A percentile compares a stretch with the other conserved stretches of the same genome.
Conservation (phyloP, 1,140 invertebrate species). For the Macrosteles quadrilineatus region DNA sequence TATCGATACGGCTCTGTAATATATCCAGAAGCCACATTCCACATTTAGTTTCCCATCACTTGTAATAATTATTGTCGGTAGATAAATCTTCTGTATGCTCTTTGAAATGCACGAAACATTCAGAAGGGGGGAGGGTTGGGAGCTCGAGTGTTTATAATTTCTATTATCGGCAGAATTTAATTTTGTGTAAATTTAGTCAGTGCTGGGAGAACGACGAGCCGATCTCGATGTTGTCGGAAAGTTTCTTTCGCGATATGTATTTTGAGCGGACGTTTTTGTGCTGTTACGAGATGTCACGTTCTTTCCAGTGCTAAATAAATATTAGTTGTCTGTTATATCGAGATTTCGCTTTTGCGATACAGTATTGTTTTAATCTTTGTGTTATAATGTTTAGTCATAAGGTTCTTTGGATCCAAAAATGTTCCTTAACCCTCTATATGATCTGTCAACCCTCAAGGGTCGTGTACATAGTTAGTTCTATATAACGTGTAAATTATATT, state of each 20-base stretch:
- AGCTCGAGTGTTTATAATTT: conserved; percentile 27
- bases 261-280: background rate
- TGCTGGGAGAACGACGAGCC: conserved; percentile 6
- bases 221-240: background rate
- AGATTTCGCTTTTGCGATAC: conserved; percentile 10
- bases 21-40: conserved; percentile 37
- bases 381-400: conserved; percentile 34
- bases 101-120: conserved; percentile 44
- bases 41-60: conserved; percentile 28
- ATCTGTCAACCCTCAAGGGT: conserved; percentile 44
- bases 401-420: conserved; percentile 20
- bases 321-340: conserved; percentile 30
- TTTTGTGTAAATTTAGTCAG: background rate
- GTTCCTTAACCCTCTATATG: conserved; percentile 41
- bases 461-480: conserved; percentile 43
- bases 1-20: conserved; percentile 3
- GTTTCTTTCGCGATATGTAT: too few relatives aligned
- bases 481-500: conserved; percentile 41
- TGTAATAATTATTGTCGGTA: conserved; percentile 36
- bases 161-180: conserved; percentile 26
- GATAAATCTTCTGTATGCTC: conserved; percentile 40
- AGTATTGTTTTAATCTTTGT: conserved; percentile 33
- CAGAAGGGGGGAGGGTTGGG: conserved; percentile 43
- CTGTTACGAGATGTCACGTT: conserved; percentile 22
- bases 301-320: conserved; percentile 36